Percentiles rank a stretch among this genome's conserved stretches.
These are phyloP conservation scores for Styela clava DNA, from an alignment of 23 tunicate species.

Conservation along the genomic window DNA sequence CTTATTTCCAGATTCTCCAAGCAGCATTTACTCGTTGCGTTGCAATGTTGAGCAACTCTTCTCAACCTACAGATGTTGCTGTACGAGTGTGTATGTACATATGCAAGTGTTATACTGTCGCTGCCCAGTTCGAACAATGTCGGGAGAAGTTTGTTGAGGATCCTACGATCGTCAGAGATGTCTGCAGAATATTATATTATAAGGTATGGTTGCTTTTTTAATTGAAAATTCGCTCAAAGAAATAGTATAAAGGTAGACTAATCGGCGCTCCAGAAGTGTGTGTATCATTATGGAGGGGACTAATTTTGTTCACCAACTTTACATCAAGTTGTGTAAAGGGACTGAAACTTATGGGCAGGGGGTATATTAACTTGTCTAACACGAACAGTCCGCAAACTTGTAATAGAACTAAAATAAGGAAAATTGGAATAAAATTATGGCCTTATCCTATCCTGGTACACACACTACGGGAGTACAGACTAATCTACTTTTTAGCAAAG, in stretches of 20 bases:
- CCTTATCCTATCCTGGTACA: too few species aligned
- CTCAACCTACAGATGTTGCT: constrained; percentile 62
- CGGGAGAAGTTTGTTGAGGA: constrained; percentile 78
- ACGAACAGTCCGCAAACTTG: too few species aligned
- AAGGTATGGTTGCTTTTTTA: constrained; percentile 29
- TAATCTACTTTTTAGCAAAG: neutral
- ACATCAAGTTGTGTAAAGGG: too few species aligned
- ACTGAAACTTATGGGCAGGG: too few species aligned
- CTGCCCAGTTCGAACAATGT: constrained; percentile 97
- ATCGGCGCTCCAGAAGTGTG: too few species aligned
- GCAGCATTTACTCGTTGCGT: constrained; percentile 72
- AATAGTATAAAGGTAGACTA: neutral
- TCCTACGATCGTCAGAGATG: constrained; percentile 50
- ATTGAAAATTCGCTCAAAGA: neutral
- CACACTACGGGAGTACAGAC: too few species aligned
- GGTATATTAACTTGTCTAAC: too few species aligned
- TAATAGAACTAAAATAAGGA: too few species aligned
- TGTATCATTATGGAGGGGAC: too few species aligned
- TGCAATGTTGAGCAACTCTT: constrained; percentile 50
- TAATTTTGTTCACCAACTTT: too few species aligned
- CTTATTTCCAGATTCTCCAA: constrained; percentile 62
- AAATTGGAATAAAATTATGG: too few species aligned
- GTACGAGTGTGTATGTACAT: constrained; percentile 69
- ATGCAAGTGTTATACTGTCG: constrained; percentile 69
- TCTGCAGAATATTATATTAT: constrained; percentile 74